Conservation (phyloP, 2,797 vertebrate species). For the Cossypha heuglini region DNA sequence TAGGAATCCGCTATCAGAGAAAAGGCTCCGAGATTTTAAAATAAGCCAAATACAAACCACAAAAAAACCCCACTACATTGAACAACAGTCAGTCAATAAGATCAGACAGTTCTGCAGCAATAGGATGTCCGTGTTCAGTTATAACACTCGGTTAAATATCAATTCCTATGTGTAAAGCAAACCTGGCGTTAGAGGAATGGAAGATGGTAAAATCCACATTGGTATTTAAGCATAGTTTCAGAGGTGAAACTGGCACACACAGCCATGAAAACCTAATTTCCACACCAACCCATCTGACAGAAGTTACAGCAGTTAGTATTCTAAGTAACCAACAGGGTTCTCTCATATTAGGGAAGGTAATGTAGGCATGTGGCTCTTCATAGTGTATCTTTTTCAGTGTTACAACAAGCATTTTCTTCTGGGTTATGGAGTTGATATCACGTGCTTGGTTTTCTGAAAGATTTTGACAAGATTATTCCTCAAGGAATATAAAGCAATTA, state of each 20-base stretch:
- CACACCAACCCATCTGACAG: not conserved
- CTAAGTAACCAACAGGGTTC: not conserved
- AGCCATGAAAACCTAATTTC: not conserved
- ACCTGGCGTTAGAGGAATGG: not conserved
- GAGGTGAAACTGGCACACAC: not conserved
- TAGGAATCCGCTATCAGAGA: not conserved
- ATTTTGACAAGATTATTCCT: not conserved
- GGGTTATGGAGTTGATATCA: not conserved
- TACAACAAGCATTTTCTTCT: not conserved
- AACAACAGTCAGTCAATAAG: not conserved
- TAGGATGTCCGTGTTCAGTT: accelerated
- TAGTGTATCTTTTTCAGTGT: not conserved
- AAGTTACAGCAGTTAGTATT: not conserved
- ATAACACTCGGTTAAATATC: not conserved
- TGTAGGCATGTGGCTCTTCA: not conserved
- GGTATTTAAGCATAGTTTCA: not conserved
- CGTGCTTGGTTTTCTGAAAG: not conserved
- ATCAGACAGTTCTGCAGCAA: not conserved
- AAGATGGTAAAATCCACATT: not conserved
- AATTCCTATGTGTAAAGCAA: not conserved
- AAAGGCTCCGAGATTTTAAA: not conserved
- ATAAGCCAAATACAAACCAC: not conserved
- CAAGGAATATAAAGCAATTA: not conserved
- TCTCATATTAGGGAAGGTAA: not conserved
- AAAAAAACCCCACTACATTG: not conserved